These are phyloP conservation scores for Aphodius granarius DNA, from an alignment of 2,888 invertebrate genomes.

Conservation along the genomic window DNA sequence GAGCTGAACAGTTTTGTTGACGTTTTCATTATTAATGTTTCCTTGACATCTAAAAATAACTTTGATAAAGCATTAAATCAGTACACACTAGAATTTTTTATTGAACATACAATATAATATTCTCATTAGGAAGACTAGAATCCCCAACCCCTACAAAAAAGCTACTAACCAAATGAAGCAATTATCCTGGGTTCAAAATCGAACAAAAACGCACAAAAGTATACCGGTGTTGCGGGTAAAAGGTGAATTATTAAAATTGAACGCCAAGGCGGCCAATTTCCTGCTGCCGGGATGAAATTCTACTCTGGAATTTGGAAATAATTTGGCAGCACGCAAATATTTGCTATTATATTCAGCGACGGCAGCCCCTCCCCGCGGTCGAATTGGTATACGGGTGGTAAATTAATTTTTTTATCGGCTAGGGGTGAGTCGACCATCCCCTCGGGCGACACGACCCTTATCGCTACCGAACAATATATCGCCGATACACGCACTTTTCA, in stretches of 20 bases:
- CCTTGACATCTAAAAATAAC: too few relatives aligned
- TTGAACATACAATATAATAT: too few relatives aligned
- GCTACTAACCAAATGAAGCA: too few relatives aligned
- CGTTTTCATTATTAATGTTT: too few relatives aligned
- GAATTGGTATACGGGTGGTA: not conserved
- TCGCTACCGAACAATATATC: not conserved
- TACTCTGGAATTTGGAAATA: not conserved
- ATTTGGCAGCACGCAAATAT: not conserved
- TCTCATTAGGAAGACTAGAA: too few relatives aligned
- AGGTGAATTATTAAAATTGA: not conserved
- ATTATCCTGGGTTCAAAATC: too few relatives aligned
- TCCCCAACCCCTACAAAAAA: too few relatives aligned
- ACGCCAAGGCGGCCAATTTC: not conserved
- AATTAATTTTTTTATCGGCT: not conserved
- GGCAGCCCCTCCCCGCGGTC: not conserved
- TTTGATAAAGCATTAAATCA: too few relatives aligned
- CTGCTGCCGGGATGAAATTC: not conserved
- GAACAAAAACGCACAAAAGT: too few relatives aligned
- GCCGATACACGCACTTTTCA: not conserved
- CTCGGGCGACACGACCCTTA: not conserved
- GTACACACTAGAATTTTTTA: too few relatives aligned
- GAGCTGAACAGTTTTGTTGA: too few relatives aligned
- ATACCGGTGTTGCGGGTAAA: too few relatives aligned
- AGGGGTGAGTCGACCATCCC: not conserved
- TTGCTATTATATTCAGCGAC: not conserved